Evolutionary conservation across 2,797 vertebrate genomes (phyloP).

Genomic region (Chelmon rostratus): DNA sequence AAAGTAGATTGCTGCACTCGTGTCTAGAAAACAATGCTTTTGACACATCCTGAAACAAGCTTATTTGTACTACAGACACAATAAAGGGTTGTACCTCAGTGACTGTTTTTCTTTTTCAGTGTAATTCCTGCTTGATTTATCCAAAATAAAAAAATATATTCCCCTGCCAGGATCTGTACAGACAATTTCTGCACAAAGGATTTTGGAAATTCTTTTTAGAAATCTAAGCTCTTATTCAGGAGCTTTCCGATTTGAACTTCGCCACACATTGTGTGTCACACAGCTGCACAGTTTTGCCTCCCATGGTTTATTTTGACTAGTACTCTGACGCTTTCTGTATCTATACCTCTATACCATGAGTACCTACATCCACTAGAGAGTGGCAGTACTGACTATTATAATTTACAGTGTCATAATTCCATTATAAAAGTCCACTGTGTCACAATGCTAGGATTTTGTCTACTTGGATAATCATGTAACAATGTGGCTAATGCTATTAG

Average conservation of each 20-base stretch:
- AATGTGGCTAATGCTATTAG: slow-evolving; percentile 75
- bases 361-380: not conserved
- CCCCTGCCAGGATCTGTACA: not conserved
- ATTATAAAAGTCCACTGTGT: slow-evolving; percentile 40
- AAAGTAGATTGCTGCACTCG: not conserved
- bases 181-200: not conserved
- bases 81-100: not conserved
- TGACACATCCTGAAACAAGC: not conserved
- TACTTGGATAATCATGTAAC: slow-evolving; percentile 63
- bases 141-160: not conserved
- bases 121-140: not conserved
- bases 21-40: not conserved
- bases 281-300: not conserved
- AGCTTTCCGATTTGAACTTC: not conserved
- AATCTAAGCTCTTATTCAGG: not conserved
- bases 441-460: slow-evolving; percentile 60
- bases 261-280: not conserved
- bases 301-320: not conserved
- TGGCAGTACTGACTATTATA: not conserved
- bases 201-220: not conserved
- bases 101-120: not conserved
- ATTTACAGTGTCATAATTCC: slow-evolving; percentile 34
- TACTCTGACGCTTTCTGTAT: too few relatives aligned
- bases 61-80: not conserved
- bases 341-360: not conserved